Percentiles rank a stretch among this genome's conserved stretches.
Conservation (phyloP, 2,113 vertebrate species). For the Vidua chalybeata region DNA sequence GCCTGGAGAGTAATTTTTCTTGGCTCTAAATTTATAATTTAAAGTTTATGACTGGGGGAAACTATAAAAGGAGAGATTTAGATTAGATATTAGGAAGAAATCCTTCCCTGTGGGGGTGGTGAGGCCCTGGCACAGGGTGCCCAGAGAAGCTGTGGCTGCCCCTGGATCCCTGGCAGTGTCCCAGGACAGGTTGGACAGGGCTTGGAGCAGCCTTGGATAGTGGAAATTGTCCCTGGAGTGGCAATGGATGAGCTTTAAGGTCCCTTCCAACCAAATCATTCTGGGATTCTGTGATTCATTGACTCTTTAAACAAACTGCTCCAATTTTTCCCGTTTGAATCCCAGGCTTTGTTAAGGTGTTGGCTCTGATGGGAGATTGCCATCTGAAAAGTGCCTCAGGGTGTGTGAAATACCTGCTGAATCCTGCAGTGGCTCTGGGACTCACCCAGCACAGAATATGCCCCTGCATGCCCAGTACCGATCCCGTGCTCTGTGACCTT, state of each 20-base stretch:
- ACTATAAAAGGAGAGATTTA: neutral
- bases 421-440: neutral
- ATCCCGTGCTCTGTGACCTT: neutral
- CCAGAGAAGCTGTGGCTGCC: neutral
- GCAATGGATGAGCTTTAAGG: neutral
- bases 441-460: neutral
- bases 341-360: neutral
- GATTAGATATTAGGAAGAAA: neutral
- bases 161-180: neutral
- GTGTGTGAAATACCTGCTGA: neutral
- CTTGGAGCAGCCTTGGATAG: fast-evolving
- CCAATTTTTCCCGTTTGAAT: neutral
- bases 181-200: fast-evolving
- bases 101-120: neutral
- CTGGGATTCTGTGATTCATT: neutral
- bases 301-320: neutral
- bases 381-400: neutral
- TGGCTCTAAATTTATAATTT: neutral
- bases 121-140: neutral
- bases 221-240: neutral
- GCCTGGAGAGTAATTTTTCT: neutral
- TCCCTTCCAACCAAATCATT: neutral
- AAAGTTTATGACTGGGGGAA: neutral
- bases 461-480: neutral
- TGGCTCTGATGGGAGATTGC: neutral